A percentile compares a stretch with the other conserved stretches of the same genome.
Evolutionary conservation across 1,140 invertebrate genomes (phyloP).

Genomic region (Akabosia matsudoensis): DNA sequence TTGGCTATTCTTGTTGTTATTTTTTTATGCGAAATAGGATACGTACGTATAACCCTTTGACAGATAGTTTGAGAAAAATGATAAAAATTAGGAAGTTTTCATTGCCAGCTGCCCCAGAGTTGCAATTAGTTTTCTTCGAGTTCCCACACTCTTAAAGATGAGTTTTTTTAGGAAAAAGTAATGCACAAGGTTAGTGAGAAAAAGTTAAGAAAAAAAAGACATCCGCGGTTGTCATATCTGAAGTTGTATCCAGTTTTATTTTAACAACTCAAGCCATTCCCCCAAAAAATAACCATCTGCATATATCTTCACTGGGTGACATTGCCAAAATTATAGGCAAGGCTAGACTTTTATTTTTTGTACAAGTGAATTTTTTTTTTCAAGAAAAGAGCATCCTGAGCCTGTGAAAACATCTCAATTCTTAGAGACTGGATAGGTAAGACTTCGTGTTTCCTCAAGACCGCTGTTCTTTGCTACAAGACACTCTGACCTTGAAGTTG

Average conservation of each 20-base stretch:
- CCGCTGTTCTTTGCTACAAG: background rate
- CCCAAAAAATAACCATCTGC: too few species aligned
- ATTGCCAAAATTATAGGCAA: too few species aligned
- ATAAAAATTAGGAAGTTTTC: conserved; percentile 3
- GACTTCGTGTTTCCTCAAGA: background rate
- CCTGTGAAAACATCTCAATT: background rate
- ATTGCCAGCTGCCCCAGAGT: too few species aligned
- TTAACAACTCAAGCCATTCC: too few species aligned
- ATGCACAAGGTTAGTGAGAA: too few species aligned
- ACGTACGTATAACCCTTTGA: too few species aligned
- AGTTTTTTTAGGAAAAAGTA: background rate
- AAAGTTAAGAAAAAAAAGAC: too few species aligned
- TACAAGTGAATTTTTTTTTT: too few species aligned
- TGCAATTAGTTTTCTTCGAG: background rate
- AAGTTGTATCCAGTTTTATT: too few species aligned
- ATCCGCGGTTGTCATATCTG: too few species aligned
- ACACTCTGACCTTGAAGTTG: background rate
- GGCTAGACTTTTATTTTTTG: too few species aligned
- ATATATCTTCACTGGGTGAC: too few species aligned
- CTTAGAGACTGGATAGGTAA: background rate
- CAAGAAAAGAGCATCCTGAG: background rate
- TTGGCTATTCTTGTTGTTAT: background rate
- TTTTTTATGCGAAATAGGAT: conserved; percentile 23
- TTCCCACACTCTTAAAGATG: background rate
- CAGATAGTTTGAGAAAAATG: background rate